These are phyloP conservation scores for Phainopepla nitens DNA, from an alignment of 2,113 vertebrate genomes.

Conservation along the genomic window DNA sequence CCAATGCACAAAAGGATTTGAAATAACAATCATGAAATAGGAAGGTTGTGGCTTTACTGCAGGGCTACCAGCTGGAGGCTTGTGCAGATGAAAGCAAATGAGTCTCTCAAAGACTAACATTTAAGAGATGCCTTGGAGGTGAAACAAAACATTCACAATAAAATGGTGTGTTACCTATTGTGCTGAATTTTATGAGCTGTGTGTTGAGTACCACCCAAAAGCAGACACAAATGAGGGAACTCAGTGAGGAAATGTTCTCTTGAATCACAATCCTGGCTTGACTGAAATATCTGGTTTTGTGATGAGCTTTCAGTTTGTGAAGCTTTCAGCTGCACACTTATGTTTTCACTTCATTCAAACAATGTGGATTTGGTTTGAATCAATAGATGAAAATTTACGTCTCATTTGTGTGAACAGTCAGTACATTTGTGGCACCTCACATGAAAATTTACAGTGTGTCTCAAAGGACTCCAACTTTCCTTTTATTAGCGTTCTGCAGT, in stretches of 20 bases:
- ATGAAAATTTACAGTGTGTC: neutral
- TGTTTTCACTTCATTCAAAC: neutral
- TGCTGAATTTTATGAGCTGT: neutral
- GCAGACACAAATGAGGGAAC: neutral
- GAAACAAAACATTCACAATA: neutral
- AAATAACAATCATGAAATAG: neutral
- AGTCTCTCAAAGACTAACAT: neutral
- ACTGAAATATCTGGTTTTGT: neutral
- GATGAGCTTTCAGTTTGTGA: neutral
- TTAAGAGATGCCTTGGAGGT: slow-evolving; percentile 17
- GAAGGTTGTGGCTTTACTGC: slow-evolving; percentile 5
- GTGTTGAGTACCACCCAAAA: neutral
- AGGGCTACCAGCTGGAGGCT: slow-evolving; percentile 9
- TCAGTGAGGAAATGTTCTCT: neutral
- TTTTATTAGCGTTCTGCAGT: neutral
- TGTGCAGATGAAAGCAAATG: slow-evolving; percentile 2
- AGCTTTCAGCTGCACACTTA: neutral
- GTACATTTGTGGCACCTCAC: neutral
- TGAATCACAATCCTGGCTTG: neutral
- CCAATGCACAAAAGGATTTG: neutral
- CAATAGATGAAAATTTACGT: neutral
- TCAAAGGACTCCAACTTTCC: neutral
- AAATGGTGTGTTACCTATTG: neutral
- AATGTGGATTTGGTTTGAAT: neutral
- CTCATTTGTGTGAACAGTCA: neutral